Evolutionary conservation across 2,888 invertebrate genomes (phyloP).

Genomic region (Ophion obscuratus): DNA sequence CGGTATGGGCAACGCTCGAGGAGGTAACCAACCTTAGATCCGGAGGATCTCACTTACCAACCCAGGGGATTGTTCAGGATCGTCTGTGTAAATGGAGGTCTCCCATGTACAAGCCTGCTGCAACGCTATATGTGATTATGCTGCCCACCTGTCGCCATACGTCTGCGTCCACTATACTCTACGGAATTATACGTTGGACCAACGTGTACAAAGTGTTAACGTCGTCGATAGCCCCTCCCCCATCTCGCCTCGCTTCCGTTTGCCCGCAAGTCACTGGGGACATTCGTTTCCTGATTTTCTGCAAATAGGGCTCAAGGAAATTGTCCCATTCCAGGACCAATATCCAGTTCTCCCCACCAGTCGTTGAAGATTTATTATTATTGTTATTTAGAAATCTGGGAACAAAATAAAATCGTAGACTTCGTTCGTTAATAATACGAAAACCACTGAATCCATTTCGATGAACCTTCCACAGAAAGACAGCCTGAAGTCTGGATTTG

Average conservation of each 20-base stretch:
- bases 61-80: slow-evolving; percentile 56
- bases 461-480: too few species aligned
- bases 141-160: background rate
- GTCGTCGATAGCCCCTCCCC: background rate
- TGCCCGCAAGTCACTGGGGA: too few species aligned
- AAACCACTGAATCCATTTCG: too few species aligned
- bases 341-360: too few species aligned
- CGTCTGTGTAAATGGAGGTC: slow-evolving; percentile 53
- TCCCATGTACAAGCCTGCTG: slow-evolving; percentile 13
- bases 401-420: too few species aligned
- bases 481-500: too few species aligned
- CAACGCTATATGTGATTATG: slow-evolving; percentile 6
- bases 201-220: slow-evolving; percentile 16
- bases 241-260: background rate
- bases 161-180: slow-evolving; percentile 3
- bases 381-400: too few species aligned
- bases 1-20: slow-evolving; percentile 30
- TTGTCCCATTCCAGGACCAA: too few species aligned
- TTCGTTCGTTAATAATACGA: too few species aligned
- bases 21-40: slow-evolving; percentile 70
- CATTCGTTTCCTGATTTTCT: too few species aligned
- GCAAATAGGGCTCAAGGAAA: too few species aligned
- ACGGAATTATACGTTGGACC: background rate
- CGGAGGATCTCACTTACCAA: slow-evolving; percentile 66
- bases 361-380: too few species aligned